These are phyloP conservation scores for Perca flavescens DNA, from an alignment of 2,113 vertebrate species.

Conservation along the genomic window DNA sequence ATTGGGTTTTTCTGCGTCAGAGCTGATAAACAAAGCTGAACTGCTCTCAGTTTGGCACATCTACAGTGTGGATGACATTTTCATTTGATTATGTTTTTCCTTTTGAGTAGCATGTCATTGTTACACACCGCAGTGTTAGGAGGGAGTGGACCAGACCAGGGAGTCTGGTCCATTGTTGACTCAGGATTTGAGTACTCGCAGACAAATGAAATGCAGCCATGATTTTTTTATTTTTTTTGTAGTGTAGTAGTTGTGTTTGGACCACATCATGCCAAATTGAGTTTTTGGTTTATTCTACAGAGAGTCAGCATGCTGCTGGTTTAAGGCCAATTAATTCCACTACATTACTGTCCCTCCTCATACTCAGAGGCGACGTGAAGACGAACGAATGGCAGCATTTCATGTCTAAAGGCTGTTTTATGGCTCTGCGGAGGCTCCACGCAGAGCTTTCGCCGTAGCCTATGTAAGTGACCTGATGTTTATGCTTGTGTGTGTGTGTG, in stretches of 20 bases:
- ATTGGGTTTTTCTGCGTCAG: not conserved
- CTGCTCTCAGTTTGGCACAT: not conserved
- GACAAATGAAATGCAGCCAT: slow-evolving; percentile 16
- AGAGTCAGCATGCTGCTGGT: slow-evolving; percentile 47
- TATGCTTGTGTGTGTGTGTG: too few species aligned
- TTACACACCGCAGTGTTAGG: not conserved
- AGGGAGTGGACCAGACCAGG: not conserved
- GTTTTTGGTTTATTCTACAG: slow-evolving; percentile 19
- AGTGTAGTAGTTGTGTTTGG: not conserved
- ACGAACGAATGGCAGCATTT: slow-evolving; percentile 23
- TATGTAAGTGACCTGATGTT: too few species aligned
- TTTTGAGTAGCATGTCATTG: not conserved
- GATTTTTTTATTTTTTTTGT: not conserved
- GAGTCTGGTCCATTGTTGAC: slow-evolving; percentile 10
- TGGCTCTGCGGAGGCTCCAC: too few species aligned
- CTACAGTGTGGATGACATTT: not conserved
- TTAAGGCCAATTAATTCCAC: slow-evolving; percentile 30
- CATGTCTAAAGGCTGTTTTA: not conserved
- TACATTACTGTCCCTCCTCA: slow-evolving; percentile 38
- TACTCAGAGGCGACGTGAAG: slow-evolving; percentile 37
- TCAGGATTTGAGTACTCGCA: slow-evolving; percentile 1
- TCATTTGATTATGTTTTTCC: slow-evolving; percentile 8
- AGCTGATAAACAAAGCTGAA: slow-evolving; percentile 5
- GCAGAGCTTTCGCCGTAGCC: too few species aligned
- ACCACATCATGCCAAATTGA: slow-evolving; percentile 16